phyloP scores from a whole-genome alignment of 2,113 vertebrate genomes.

The Chaenocephalus aceratus region DNA sequence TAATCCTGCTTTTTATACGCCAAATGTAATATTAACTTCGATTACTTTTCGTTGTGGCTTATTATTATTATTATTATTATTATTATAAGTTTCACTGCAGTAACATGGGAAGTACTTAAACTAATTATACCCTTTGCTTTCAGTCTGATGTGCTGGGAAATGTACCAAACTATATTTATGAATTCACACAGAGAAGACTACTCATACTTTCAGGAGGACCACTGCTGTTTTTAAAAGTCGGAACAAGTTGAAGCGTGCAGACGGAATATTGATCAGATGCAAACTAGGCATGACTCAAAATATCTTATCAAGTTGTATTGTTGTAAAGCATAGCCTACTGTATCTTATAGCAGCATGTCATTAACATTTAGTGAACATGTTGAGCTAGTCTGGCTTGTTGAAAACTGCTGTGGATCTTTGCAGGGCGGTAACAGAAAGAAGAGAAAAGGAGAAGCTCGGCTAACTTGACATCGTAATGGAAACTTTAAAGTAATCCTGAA shows the following conservation, averaged over 20 bases:
- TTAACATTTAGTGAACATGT: not conserved
- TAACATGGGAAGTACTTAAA: not conserved
- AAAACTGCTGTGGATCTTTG: not conserved
- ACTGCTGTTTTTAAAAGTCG: not conserved
- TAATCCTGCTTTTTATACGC: not conserved
- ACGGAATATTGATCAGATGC: not conserved
- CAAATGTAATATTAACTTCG: not conserved
- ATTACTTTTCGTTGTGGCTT: not conserved
- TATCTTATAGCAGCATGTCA: not conserved
- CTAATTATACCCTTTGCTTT: not conserved
- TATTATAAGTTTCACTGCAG: not conserved
- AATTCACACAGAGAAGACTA: not conserved
- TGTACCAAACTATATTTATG: not conserved
- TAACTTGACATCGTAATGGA: not conserved
- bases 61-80: not conserved
- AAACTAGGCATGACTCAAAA: not conserved
- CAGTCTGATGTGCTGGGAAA: not conserved
- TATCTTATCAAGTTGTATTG: not conserved
- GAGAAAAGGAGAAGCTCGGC: not conserved
- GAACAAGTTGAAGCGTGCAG: not conserved
- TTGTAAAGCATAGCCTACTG: not conserved
- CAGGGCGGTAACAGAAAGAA: not conserved
- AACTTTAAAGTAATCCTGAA: constrained; percentile 9
- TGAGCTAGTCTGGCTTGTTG: not conserved
- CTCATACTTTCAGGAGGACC: not conserved